Evolutionary conservation across 2,113 vertebrate species (phyloP).

Genomic region (Triplophysa tibetana): DNA sequence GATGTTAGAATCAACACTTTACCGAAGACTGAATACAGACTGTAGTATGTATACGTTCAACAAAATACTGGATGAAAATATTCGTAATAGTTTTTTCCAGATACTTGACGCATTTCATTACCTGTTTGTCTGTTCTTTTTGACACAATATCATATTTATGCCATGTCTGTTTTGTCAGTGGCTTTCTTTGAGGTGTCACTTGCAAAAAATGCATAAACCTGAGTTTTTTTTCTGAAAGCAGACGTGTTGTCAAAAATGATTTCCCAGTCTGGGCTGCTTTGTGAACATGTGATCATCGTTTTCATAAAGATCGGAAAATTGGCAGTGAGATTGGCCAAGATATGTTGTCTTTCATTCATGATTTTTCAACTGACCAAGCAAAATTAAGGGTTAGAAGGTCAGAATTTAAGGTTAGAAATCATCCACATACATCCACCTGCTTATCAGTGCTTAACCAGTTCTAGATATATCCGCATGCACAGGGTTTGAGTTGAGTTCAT

Average conservation of each 20-base stretch:
- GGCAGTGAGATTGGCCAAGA: not conserved
- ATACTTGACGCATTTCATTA: not conserved
- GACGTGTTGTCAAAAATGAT: not conserved
- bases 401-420: not conserved
- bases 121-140: not conserved
- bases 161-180: not conserved
- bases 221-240: constrained; percentile 8
- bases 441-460: not conserved
- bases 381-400: too few species aligned
- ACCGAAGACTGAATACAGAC: not conserved
- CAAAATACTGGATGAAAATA: not conserved
- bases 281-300: not conserved
- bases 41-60: not conserved
- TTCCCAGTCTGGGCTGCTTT: not conserved
- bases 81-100: not conserved
- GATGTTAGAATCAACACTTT: not conserved
- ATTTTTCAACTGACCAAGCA: constrained; percentile 13
- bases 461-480: not conserved
- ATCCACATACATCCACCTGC: not conserved
- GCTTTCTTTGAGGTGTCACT: not conserved
- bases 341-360: not conserved
- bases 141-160: not conserved
- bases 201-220: not conserved
- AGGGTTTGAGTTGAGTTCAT: not conserved
- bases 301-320: not conserved